Evolutionary conservation across 2,888 invertebrate genomes (phyloP), one percentile per base, ranked within the genome.

Genomic region (Folsomia candida): DNA sequence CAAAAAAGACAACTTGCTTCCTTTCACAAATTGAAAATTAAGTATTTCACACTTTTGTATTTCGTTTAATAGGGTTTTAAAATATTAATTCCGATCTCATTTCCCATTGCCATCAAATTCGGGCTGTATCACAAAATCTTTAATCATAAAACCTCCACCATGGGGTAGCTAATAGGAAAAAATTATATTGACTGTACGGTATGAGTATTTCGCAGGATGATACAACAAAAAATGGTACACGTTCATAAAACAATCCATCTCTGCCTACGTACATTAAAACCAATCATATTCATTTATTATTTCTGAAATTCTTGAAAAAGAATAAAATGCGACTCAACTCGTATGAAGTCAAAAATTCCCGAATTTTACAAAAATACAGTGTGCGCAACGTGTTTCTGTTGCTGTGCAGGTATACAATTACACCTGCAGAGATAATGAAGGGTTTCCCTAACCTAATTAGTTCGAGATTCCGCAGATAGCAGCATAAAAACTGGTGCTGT

Each of bases 401-500:
- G 60, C 60, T 3, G 4, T 26, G 60, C 24, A 24, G 47, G 51
- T 64, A 22, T 27, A 11, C n/a, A 64, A 64, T 37, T 64, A 37
- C 63, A 72, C 72, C 68, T 70, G 70, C n/a, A 68, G 68, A 72
- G 68, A 74, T 74, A 74, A 74, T 74, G 74, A 74, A 72, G 68
- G 74, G 74, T 70, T 74, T 70, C 68, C 27, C 63, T 72, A 74
- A 74, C 74, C 70, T 70, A 74, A 74, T 74, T 74, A 74, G 74
- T 69, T 62, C 62, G 62, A 60, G 68, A 73, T 73, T 70, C 54
- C 51, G 37, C 26, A 26, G 73, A 73, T 73, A 73, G 68, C 60
- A 26, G 3, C 60, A 60, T 11, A 62, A 29, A 62, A 54, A 54
- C 20, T 54, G 54, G 20, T 6, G 4, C 54, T 54, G 54, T 54